These are phyloP conservation scores for Leptinotarsa rubiginosa DNA, from an alignment of 2,888 invertebrate genomes.

Conservation along the genomic window DNA sequence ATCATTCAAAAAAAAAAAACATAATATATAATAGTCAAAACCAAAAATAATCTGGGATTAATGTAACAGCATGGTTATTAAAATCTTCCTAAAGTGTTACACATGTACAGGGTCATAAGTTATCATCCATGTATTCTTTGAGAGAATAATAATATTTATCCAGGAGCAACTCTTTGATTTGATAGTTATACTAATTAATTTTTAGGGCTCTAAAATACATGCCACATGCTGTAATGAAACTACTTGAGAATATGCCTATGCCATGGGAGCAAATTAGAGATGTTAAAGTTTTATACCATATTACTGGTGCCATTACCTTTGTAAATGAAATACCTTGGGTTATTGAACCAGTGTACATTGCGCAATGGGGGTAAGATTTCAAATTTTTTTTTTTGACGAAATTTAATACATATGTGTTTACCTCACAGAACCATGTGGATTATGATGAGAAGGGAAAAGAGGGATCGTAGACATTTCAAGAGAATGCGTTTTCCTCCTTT, in stretches of 20 bases:
- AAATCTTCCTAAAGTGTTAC: too few relatives aligned
- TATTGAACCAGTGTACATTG: constrained; percentile 98
- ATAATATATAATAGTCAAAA: too few relatives aligned
- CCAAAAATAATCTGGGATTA: too few relatives aligned
- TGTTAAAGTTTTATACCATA: constrained; percentile 97
- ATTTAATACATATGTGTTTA: neutral
- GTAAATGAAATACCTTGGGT: constrained; percentile 99
- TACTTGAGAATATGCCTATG: constrained; percentile 99
- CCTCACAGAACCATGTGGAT: constrained; percentile 98
- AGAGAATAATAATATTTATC: too few relatives aligned
- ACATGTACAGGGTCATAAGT: too few relatives aligned
- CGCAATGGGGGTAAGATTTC: constrained; percentile 92
- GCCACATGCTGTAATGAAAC: constrained; percentile 99
- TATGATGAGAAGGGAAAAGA: constrained; percentile 99
- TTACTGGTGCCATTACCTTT: constrained; percentile 99
- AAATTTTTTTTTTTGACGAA: neutral
- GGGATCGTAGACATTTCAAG: constrained; percentile 98
- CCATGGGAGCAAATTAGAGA: constrained; percentile 99
- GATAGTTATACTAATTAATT: too few relatives aligned
- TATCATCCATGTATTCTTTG: too few relatives aligned
- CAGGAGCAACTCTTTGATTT: too few relatives aligned
- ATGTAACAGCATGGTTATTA: too few relatives aligned
- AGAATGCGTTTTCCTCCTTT: constrained; percentile 99
- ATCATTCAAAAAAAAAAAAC: too few relatives aligned
- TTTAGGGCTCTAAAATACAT: constrained; percentile 95